Conservation (phyloP, 2,113 vertebrate genomes). For the Myanophis thanlyinensis region DNA sequence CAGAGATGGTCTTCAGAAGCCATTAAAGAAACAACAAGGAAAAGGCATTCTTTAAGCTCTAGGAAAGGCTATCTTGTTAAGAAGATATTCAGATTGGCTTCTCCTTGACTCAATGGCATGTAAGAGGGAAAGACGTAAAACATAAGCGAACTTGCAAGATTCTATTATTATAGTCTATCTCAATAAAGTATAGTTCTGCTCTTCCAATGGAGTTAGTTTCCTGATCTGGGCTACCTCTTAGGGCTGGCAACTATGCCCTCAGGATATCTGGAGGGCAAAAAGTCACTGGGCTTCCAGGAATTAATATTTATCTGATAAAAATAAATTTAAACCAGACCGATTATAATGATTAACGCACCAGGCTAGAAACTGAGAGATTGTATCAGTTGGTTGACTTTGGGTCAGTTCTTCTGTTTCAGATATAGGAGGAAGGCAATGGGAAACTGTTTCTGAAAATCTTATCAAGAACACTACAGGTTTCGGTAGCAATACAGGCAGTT, state of each 20-base stretch:
- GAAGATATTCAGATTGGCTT: background rate
- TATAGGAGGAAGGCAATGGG: background rate
- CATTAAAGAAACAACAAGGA: background rate
- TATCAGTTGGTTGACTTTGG: background rate
- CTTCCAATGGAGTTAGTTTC: background rate
- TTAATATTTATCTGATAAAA: background rate
- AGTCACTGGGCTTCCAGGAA: background rate
- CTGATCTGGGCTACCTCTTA: background rate
- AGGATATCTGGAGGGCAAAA: background rate
- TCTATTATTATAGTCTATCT: background rate
- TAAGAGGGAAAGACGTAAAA: background rate
- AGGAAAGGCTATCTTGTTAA: background rate
- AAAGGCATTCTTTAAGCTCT: background rate
- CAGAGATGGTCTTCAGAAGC: background rate
- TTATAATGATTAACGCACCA: background rate
- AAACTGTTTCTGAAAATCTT: background rate
- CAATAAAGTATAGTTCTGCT: background rate
- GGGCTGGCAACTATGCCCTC: background rate
- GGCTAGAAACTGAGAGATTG: background rate
- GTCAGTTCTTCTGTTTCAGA: background rate
- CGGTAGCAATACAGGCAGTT: background rate
- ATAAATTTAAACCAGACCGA: background rate
- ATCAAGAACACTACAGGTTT: background rate
- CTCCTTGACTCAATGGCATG: background rate
- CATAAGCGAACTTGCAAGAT: background rate